Base-by-base conservation (phyloP, 2,113 vertebrate genomes). In the Pachypanchax playfairii region DNA sequence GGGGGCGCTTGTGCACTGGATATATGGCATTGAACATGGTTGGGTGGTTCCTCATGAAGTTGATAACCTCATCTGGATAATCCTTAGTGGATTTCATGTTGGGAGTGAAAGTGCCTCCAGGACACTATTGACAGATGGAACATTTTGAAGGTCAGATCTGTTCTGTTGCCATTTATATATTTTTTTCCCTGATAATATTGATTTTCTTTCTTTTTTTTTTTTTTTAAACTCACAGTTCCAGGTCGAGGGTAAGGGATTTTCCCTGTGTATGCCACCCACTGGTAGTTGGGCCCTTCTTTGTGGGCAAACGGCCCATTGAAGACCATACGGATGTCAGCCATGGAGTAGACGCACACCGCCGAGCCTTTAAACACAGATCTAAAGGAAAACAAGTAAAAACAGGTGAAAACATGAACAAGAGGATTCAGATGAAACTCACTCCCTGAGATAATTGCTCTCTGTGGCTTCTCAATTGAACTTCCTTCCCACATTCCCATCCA, bases 1-100 rank as follows among this genome's bases (percentile, higher is more conserved):
- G 93, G 1, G 96, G 96, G 88, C 92, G 95, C 89, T 96, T 96
- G 91, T 98, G 96, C 35, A 96, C 93, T 2, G 96, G 97, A 87
- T 98, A 98, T 49, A 98, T 88, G 0, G 94, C 82, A 12, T 98
- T 96, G 93, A 95, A 94, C 97, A 99, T 99, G 84, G 96, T 95
- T 0, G 97, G 97, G 87, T 99, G 97, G 1, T 94, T 86, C 3
- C 97, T 93, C 96, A 98, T 99, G 92, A 98, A 99, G 92, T 97
- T 99, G 88, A 98, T 98, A 43, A 99, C 97, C 76, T 99, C 97
- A 0, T 99, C 97, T 0, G 96, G 96, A 51, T 98, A 99, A 87
- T 99, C 97, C 84, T 98, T 99, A 57, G 97, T 99, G 1, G 97
- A 99, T 84, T 98, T 97, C 95, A 98, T 96, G 71, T 95, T 98